Conservation (phyloP, 1,140 invertebrate species). For the Sarcophaga peregrina region DNA sequence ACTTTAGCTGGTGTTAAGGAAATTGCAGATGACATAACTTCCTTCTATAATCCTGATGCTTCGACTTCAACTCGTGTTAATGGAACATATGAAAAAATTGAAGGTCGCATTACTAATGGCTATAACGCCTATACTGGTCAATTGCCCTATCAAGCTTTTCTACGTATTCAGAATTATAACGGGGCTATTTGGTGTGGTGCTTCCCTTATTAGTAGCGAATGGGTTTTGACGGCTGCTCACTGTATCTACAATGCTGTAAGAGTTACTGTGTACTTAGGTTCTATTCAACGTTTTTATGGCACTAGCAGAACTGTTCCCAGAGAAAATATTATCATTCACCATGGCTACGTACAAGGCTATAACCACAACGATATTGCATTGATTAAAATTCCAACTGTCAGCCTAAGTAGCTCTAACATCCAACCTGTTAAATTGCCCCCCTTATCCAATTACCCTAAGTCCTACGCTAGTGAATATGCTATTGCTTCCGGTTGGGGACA, state of each 20-base stretch:
- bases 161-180: not conserved
- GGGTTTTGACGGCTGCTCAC: conserved; percentile 47
- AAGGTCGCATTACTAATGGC: conserved; percentile 43
- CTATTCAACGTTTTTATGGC: conserved; percentile 18
- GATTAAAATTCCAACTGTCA: conserved; percentile 52
- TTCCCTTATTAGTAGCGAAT: conserved; percentile 35
- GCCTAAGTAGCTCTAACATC: conserved; percentile 44
- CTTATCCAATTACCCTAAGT: conserved; percentile 51
- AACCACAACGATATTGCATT: conserved; percentile 59
- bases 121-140: conserved; percentile 24
- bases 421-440: conserved; percentile 46
- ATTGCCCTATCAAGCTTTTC: conserved; percentile 45
- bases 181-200: conserved; percentile 42
- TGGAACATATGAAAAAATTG: not conserved
- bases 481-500: conserved; percentile 59
- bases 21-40: conserved; percentile 45
- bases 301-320: conserved; percentile 31
- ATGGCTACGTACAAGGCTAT: conserved; percentile 35
- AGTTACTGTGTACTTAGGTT: conserved; percentile 35
- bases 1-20: conserved; percentile 43
- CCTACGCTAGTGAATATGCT: conserved; percentile 48
- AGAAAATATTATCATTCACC: conserved; percentile 35
- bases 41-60: conserved; percentile 43
- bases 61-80: not conserved
- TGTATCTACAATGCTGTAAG: conserved; percentile 29